A percentile compares a stretch with the other conserved stretches of the same genome.
phyloP scores from a whole-genome alignment of 2,797 vertebrate genomes.

The Alectoris magna region DNA sequence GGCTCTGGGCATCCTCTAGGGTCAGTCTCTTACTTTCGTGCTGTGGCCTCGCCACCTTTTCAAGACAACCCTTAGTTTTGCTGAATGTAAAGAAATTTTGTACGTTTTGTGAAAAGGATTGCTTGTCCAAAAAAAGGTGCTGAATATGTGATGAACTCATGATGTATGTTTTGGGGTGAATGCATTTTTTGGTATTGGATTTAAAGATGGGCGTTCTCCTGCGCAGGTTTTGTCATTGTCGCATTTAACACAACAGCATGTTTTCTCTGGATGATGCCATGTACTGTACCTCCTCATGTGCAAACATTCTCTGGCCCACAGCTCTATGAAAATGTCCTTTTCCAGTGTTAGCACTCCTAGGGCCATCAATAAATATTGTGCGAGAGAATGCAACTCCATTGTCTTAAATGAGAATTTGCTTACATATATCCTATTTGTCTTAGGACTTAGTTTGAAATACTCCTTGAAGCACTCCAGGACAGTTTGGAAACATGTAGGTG shows the following conservation, averaged over 20 bases:
- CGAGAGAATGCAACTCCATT: conserved; percentile 2
- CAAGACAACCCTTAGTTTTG: neutral
- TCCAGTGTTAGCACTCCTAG: conserved; percentile 31
- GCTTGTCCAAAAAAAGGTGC: neutral
- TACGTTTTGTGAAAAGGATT: neutral
- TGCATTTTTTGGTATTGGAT: neutral
- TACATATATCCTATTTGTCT: neutral
- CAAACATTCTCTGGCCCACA: conserved; percentile 4
- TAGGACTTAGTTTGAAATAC: neutral
- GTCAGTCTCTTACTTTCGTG: neutral
- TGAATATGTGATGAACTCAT: neutral
- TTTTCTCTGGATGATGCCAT: neutral
- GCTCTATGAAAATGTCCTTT: conserved; percentile 3
- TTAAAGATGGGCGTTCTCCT: neutral
- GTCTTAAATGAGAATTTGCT: conserved; percentile 8
- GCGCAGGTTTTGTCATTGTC: neutral
- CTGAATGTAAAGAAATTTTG: neutral
- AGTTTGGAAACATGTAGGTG: neutral
- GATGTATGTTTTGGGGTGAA: neutral
- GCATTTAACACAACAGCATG: neutral
- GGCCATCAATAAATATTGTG: neutral
- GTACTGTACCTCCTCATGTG: neutral
- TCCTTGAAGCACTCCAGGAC: conserved; percentile 35
- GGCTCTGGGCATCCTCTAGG: neutral
- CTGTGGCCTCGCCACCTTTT: neutral